phyloP scores from a whole-genome alignment of 2,113 vertebrate genomes.

The Tachysurus fulvidraco region DNA sequence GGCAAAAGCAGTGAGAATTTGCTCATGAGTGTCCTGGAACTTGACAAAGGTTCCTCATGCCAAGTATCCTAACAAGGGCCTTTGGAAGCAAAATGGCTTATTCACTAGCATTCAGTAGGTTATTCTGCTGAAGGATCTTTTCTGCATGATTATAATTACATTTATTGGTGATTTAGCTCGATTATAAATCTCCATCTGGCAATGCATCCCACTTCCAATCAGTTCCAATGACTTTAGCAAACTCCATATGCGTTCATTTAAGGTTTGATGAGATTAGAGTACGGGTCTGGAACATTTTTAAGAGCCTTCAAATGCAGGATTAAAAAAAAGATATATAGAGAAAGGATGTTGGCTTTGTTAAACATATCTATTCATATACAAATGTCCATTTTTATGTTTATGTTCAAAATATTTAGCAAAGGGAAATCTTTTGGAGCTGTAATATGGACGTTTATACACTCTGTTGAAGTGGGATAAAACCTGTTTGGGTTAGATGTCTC shows the following conservation, averaged over 20 bases:
- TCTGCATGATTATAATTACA: constrained; percentile 9
- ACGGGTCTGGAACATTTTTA: constrained; percentile 11
- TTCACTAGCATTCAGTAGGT: neutral
- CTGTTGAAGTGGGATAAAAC: neutral
- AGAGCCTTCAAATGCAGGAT: neutral
- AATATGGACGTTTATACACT: neutral
- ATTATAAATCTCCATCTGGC: constrained; percentile 17
- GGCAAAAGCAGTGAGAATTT: constrained; percentile 13
- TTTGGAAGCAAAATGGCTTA: constrained; percentile 14
- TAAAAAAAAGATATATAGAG: neutral
- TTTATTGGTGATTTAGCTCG: constrained; percentile 21
- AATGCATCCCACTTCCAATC: constrained; percentile 1
- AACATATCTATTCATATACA: neutral
- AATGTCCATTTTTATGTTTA: neutral
- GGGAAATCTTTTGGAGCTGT: neutral
- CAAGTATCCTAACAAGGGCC: constrained; percentile 24
- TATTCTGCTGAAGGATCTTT: neutral
- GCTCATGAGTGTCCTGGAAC: constrained; percentile 2
- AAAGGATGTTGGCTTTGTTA: neutral
- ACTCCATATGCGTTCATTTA: constrained; percentile 3
- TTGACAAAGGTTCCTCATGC: constrained; percentile 5
- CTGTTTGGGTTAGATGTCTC: constrained; percentile 8
- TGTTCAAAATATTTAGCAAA: neutral
- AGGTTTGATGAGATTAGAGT: constrained; percentile 7
- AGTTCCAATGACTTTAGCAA: constrained; percentile 17